A percentile compares a stretch with the other conserved stretches of the same genome.
Evolutionary conservation across 2,888 invertebrate genomes (phyloP).

Genomic region (Tenodera sinensis): DNA sequence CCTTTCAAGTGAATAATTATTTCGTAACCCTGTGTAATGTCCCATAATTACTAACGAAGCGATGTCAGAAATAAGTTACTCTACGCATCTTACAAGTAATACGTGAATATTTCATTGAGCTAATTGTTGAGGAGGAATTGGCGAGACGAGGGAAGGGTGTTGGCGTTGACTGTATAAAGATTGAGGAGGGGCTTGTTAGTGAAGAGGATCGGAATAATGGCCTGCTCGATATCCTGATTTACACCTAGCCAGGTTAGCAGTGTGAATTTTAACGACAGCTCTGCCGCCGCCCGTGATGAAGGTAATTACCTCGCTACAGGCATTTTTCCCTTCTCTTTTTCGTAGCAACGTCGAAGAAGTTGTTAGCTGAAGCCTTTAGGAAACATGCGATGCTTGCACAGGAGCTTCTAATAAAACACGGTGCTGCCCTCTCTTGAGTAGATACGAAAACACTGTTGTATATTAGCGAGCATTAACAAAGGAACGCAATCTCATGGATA

Average conservation of each 20-base stretch:
- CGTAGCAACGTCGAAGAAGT: not conserved
- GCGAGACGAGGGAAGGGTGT: too few species aligned
- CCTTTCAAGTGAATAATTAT: too few species aligned
- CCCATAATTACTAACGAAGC: too few species aligned
- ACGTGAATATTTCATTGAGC: too few species aligned
- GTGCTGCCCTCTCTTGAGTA: too few species aligned
- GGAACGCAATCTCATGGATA: too few species aligned
- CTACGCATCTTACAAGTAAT: too few species aligned
- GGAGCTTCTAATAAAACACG: not conserved
- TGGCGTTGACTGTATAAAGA: not conserved
- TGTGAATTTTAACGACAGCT: not conserved
- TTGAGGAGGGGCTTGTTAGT: not conserved
- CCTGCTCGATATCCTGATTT: not conserved
- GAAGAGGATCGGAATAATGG: not conserved
- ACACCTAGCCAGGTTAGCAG: not conserved
- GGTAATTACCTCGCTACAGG: not conserved
- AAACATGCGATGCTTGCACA: not conserved
- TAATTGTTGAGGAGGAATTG: too few species aligned
- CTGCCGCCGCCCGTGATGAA: not conserved
- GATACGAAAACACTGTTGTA: too few species aligned
- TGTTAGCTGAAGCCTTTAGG: not conserved
- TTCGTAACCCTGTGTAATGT: too few species aligned
- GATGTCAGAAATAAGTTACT: too few species aligned
- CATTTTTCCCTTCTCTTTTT: not conserved
- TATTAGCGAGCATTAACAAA: too few species aligned